Base-by-base conservation (phyloP, 2,113 vertebrate genomes). In the Oryzias woworae region DNA sequence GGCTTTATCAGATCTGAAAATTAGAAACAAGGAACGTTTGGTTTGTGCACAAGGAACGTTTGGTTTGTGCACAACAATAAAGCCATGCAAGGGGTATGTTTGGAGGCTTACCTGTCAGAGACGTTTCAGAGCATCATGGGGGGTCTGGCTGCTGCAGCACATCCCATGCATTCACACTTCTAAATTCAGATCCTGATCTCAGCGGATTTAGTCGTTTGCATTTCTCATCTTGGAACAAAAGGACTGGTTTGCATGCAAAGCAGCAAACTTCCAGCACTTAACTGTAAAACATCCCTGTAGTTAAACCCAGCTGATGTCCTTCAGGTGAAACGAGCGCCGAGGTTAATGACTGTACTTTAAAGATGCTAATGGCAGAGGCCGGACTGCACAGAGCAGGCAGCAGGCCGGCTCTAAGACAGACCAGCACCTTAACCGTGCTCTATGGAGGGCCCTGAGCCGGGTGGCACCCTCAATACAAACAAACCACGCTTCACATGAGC, bases 311-410 rank as follows among this genome's bases (percentile, higher is more conserved):
- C 20, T 13, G 53, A 75, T 67, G 71, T 58, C 71, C 66, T 31
- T 46, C 56, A 60, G 80, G 76, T 73, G 69, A 79, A 73, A 58
- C 1, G 14, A 55, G 45, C 59, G 23, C 62, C 4, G 53, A 58
- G 67, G 75, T 80, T 69, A 80, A 86, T 75, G 17, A 75, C 70
- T 47, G 76, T 26, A 4, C 56, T 72, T 68, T 65, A 66, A 57
- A 66, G 53, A 81, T 23, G 58, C 20, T 77, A 81, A 83, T 65
- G 68, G 53, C 36, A 60, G 66, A 69, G 78, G 74, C 71, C 42
- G 78, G 49, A 6, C 47, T 23, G 44, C 46, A 42, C 22, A 41
- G 20, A 50, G 49, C 24, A 44, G 44, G 49, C 56, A 23, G 51
- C 58, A 55, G 72, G 64, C 3, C 2, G 4, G 66, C 22, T n/a